phyloP scores from a whole-genome alignment of 1,140 invertebrate genomes.

The Maniola jurtina region DNA sequence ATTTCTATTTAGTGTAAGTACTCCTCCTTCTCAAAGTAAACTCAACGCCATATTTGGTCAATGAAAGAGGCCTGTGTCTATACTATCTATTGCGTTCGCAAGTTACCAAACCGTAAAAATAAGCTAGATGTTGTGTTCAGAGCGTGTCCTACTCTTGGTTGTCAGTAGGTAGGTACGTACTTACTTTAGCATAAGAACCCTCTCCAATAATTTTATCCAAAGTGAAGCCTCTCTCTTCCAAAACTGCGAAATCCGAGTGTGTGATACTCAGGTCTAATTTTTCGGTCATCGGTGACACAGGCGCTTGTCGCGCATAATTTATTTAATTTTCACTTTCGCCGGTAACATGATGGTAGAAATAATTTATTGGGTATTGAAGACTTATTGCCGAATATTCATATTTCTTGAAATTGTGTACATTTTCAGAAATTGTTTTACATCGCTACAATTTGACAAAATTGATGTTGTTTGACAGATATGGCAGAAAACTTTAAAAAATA shows the following conservation, averaged over 20 bases:
- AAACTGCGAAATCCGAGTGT: conserved; percentile 56
- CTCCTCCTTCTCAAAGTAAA: too few relatives aligned
- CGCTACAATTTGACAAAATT: conserved; percentile 17
- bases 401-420: conserved; percentile 12
- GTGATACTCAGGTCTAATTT: conserved; percentile 58
- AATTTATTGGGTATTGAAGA: background rate
- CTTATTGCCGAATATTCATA: conserved; percentile 6
- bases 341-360: conserved; percentile 44
- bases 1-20: too few relatives aligned
- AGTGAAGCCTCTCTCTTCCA: conserved; percentile 67
- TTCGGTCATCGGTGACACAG: conserved; percentile 51
- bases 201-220: conserved; percentile 66
- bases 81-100: too few relatives aligned
- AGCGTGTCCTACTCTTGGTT: too few relatives aligned
- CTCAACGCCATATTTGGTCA: too few relatives aligned
- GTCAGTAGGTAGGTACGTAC: background rate
- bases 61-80: too few relatives aligned
- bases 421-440: conserved; percentile 2
- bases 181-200: conserved; percentile 72
- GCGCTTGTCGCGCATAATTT: conserved; percentile 36
- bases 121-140: too few relatives aligned
- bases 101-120: too few relatives aligned
- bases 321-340: conserved; percentile 64
- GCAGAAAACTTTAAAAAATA: background rate
- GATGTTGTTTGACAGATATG: background rate